Conservation (phyloP, 2,113 vertebrate species). For the Centropus bengalensis region DNA sequence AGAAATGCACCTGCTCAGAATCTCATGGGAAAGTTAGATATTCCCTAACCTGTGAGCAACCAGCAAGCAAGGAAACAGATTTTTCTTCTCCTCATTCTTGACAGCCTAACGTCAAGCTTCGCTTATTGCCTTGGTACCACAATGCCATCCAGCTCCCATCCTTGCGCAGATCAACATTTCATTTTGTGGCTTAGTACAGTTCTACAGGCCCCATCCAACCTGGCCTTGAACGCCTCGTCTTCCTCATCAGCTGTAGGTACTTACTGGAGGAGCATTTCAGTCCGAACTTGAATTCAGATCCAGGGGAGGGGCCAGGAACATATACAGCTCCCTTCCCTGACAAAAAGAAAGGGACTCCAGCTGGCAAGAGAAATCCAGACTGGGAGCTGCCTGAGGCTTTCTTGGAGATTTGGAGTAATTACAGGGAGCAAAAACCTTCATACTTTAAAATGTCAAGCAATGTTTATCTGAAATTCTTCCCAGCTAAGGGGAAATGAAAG, state of each 20-base stretch:
- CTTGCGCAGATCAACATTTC: not conserved
- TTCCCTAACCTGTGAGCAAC: not conserved
- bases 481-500: not conserved
- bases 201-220: not conserved
- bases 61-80: accelerated
- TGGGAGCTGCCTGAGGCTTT: constrained; percentile 2
- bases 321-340: not conserved
- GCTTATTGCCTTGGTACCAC: not conserved
- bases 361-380: not conserved
- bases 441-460: constrained; percentile 32
- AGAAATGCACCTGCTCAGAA: not conserved
- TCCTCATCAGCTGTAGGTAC: not conserved
- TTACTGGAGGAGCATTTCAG: not conserved
- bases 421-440: not conserved
- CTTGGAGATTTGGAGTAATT: not conserved
- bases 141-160: accelerated
- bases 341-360: not conserved
- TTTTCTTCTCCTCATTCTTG: not conserved
- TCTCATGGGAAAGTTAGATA: not conserved
- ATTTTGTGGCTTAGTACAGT: not conserved
- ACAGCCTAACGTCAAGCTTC: not conserved
- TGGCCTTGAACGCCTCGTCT: not conserved
- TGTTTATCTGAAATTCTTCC: constrained; percentile 2
- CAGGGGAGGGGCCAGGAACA: not conserved
- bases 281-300: not conserved